Conservation (phyloP, 2,113 vertebrate species). For the Australoheros scitulus region DNA sequence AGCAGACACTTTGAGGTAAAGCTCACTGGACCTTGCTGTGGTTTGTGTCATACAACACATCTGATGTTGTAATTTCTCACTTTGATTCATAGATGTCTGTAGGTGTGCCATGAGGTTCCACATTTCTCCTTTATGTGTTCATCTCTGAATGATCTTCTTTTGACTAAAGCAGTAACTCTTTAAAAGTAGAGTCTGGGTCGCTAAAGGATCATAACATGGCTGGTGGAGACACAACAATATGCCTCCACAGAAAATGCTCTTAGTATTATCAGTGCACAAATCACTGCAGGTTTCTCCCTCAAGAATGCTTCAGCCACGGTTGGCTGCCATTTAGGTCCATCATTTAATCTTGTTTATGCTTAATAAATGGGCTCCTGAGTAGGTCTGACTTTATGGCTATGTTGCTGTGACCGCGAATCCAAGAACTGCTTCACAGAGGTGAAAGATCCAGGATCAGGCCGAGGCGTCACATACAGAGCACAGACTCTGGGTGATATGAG, state of each 20-base stretch:
- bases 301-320: not conserved
- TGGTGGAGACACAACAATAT: not conserved
- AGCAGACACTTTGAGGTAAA: too few species aligned
- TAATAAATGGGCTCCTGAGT: not conserved
- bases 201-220: not conserved
- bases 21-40: too few species aligned
- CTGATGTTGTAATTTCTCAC: too few species aligned
- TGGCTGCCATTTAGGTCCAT: not conserved
- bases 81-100: too few species aligned
- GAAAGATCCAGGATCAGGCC: too few species aligned
- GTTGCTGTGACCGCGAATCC: too few species aligned
- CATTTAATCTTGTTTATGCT: constrained; percentile 3
- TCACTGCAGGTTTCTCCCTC: not conserved
- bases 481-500: not conserved
- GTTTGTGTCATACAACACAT: too few species aligned
- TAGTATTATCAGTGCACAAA: not conserved
- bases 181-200: not conserved
- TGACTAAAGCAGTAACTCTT: not conserved
- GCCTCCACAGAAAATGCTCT: not conserved
- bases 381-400: not conserved
- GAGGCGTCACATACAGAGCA: not conserved
- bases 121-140: too few species aligned
- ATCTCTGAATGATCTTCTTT: not conserved
- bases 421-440: too few species aligned
- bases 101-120: too few species aligned